Percentiles rank a stretch among this genome's conserved stretches.
Evolutionary conservation across 2,888 invertebrate species (phyloP).

Genomic region (Marronus borbonicus): DNA sequence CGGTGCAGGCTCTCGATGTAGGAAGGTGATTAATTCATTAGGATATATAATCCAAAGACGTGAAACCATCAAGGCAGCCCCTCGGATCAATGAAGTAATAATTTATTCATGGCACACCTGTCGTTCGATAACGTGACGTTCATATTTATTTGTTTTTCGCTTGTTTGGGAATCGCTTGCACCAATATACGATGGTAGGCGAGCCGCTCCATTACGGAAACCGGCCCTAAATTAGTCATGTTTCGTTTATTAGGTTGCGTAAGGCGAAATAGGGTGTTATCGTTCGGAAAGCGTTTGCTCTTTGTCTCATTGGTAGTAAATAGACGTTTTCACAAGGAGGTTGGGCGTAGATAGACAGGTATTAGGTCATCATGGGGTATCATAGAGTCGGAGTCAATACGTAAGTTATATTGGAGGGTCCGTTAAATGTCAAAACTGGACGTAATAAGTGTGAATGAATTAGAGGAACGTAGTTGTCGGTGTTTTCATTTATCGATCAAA

Average conservation of each 20-base stretch:
- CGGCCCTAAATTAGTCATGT: slow-evolving; percentile 1
- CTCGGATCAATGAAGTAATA: slow-evolving; percentile 40
- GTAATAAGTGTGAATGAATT: too few relatives aligned
- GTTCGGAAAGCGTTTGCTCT: too few relatives aligned
- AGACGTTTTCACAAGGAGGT: too few relatives aligned
- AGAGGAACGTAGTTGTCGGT: too few relatives aligned
- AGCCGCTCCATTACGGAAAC: slow-evolving; percentile 4
- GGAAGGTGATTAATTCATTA: slow-evolving; percentile 38
- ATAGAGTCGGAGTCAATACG: too few relatives aligned
- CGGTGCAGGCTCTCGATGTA: slow-evolving; percentile 4
- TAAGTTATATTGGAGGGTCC: too few relatives aligned
- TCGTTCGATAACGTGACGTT: slow-evolving; percentile 47
- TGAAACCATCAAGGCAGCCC: slow-evolving; percentile 16
- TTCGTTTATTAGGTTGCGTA: background rate
- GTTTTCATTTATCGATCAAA: too few relatives aligned
- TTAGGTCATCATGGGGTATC: too few relatives aligned
- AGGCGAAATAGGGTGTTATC: background rate
- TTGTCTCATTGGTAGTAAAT: too few relatives aligned
- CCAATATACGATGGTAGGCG: background rate
- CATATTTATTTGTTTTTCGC: slow-evolving; percentile 44
- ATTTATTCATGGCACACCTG: slow-evolving; percentile 45
- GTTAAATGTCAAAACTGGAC: too few relatives aligned
- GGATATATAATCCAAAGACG: slow-evolving; percentile 4
- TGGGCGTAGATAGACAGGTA: too few relatives aligned
- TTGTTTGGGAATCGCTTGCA: background rate